Base-by-base conservation (phyloP, 2,888 invertebrate species). In the Harpagoxenus sublaevis region DNA sequence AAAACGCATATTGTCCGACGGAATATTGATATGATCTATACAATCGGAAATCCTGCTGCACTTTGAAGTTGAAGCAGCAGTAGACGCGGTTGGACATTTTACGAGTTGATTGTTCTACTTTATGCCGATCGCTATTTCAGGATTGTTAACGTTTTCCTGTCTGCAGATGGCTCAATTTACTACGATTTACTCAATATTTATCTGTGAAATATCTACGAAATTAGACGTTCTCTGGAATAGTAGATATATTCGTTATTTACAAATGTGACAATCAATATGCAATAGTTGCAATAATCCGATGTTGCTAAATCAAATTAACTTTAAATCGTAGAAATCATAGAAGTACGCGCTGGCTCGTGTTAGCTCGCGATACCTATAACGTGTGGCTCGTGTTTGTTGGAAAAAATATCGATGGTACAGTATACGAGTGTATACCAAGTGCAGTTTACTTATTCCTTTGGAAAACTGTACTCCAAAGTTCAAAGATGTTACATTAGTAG, bases 301-400 rank as follows among this genome's bases (percentile, higher is more conserved):
- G 39, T 15, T 23, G 39, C 12, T 81, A 74, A 60, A 74, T 74
- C 15, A 12, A 74, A 73, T 73, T 73, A 73, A 48, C 39, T 60
- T 57, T 3, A 51, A 60, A 23, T 73, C 3, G 3, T 45, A 31
- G 42, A 71, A 71, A 48, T 55, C 15, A 18, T 71, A 57, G 5
- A 57, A 71, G 15, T 70, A 51, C 28, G 31, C 1, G n/a, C 15
- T 65, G 23, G 28, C 3, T 55, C 18, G 9, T 78, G 3, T 51
- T 12, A 68, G 9, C 53, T 77, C 35, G 42, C 31, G 12, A 35
- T 23, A 23, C 18, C n/a, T 63, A 42, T 42, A 2, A 2, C 23
- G 6, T 15, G 18, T 18, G 2, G 10, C n/a, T 15, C 23, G n/a
- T 1, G 23, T 71, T 15, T 3, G 65, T 63, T 62, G 45, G 12